Percentiles rank a stretch among this genome's conserved stretches.
phyloP scores from a whole-genome alignment of 2,888 invertebrate genomes.

The Vanessa cardui region DNA sequence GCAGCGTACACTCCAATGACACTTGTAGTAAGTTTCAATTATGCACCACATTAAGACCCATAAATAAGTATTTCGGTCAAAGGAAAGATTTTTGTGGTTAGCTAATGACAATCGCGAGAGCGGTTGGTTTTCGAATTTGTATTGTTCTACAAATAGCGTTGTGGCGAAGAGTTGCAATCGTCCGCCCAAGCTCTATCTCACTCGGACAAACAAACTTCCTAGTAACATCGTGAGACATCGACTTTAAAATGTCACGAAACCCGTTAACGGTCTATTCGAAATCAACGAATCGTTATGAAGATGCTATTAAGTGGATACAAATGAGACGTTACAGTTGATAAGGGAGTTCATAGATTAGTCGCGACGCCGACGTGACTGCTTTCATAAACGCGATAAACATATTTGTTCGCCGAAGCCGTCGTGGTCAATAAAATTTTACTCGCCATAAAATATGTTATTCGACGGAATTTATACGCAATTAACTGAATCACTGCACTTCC shows the following conservation, averaged over 20 bases:
- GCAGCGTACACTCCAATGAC: not conserved
- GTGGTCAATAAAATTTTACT: slow-evolving; percentile 33
- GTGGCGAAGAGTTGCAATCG: slow-evolving; percentile 45
- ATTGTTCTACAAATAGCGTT: slow-evolving; percentile 69
- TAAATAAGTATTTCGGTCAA: slow-evolving; percentile 5
- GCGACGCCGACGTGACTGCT: not conserved
- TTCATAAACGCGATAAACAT: slow-evolving; percentile 10
- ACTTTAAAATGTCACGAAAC: slow-evolving; percentile 53
- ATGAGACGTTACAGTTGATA: not conserved
- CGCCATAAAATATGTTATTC: slow-evolving; percentile 31
- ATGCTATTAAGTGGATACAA: not conserved
- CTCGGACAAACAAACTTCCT: slow-evolving; percentile 71
- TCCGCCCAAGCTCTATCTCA: slow-evolving; percentile 51
- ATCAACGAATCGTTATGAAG: slow-evolving; percentile 2
- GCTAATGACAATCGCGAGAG: slow-evolving; percentile 19
- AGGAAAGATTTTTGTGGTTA: slow-evolving; percentile 21
- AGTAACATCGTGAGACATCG: slow-evolving; percentile 72
- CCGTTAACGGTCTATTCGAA: slow-evolving; percentile 29
- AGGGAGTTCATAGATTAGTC: slow-evolving; percentile 1
- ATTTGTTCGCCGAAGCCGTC: slow-evolving; percentile 17
- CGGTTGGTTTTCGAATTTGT: slow-evolving; percentile 41
- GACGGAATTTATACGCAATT: slow-evolving; percentile 39
- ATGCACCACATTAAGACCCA: not conserved
- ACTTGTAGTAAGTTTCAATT: not conserved
- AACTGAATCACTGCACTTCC: slow-evolving; percentile 39